Base-by-base conservation (phyloP, 2,113 vertebrate species). In the Erythrocercus mccallii region DNA sequence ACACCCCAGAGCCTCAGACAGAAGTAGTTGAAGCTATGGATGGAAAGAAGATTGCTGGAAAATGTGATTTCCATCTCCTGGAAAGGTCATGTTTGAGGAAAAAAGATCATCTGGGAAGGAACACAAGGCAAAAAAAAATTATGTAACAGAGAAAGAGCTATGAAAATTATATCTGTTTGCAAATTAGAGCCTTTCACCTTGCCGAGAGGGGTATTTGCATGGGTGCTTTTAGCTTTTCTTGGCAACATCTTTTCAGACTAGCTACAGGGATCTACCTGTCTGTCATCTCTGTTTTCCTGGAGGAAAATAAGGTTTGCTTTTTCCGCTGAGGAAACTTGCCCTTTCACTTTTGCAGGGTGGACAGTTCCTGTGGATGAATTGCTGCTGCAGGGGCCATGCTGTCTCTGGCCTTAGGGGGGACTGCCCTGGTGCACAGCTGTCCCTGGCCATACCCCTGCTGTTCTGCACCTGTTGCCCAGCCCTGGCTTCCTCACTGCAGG, bases 371-470 rank as follows among this genome's bases (percentile, higher is more conserved):
- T 25, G 7, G 42, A 28, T 71, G 38, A 9, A 37, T 10, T 0
- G 1, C 25, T 86, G 64, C 22, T 12, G 0, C 4, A 19, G 38
- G 5, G 10, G 4, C 40, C 0, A 0, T 17, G 40, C 5, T 81
- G 12, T 35, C 35, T 42, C 28, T 77, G 8, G 45, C 24, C 31
- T 56, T 3, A 11, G n/a, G 6, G 14, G 12, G 15, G 37, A 7
- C 25, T 0, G 0, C 42, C n/a, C 12, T 25, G 8, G 18, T 14
- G 33, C 42, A 23, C 8, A 33, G 38, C 53, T 47, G 18, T 24
- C 21, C 62, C 74, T 44, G 40, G 21, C 33, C 33, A 6, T 4
- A 9, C 6, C n/a, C 18, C 30, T 58, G 38, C 40, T 76, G 44
- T 5, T 65, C 58, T 64, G 28, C n/a, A 64, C 13, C 45, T 27